Percentiles rank a stretch among this genome's conserved stretches.
Conservation (phyloP, 2,888 invertebrate genomes). For the Ryuthela nishihirai region DNA sequence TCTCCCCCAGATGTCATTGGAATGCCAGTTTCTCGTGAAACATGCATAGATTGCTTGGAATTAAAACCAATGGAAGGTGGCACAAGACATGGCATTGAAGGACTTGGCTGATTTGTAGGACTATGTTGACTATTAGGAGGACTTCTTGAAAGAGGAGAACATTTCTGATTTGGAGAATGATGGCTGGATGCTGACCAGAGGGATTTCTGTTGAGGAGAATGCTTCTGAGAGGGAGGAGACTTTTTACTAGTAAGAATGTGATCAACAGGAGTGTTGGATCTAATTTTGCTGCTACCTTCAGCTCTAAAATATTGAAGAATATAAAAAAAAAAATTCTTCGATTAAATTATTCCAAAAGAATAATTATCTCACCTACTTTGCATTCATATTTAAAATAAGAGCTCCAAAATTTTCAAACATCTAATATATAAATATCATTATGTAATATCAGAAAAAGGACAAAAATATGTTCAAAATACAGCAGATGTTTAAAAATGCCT, state of each 20-base stretch:
- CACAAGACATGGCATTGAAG: constrained; percentile 38
- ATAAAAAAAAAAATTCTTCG: too few relatives aligned
- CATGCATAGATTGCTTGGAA: constrained; percentile 1
- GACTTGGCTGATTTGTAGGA: constrained; percentile 18
- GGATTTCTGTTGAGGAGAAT: constrained; percentile 25
- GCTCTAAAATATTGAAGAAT: constrained; percentile 39
- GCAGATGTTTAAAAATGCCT: too few relatives aligned
- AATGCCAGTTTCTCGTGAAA: constrained; percentile 4
- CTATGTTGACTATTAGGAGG: constrained; percentile 27
- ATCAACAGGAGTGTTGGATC: constrained; percentile 40
- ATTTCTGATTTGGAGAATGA: constrained; percentile 51
- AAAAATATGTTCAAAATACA: not conserved
- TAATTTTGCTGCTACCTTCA: constrained; percentile 42
- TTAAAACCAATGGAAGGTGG: not conserved
- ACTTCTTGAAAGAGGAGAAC: constrained; percentile 37
- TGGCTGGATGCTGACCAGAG: constrained; percentile 62
- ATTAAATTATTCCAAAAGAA: too few relatives aligned
- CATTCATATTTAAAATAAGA: too few relatives aligned
- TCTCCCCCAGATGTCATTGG: constrained; percentile 2
- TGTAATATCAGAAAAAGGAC: too few relatives aligned
- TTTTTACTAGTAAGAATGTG: constrained; percentile 39
- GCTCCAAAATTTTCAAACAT: too few relatives aligned
- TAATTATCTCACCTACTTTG: too few relatives aligned
- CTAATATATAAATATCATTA: too few relatives aligned
- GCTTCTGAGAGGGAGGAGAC: constrained; percentile 29